These are phyloP conservation scores for Callyntrura sp. DNA, from an alignment of 2,888 invertebrate species.

Conservation along the genomic window DNA sequence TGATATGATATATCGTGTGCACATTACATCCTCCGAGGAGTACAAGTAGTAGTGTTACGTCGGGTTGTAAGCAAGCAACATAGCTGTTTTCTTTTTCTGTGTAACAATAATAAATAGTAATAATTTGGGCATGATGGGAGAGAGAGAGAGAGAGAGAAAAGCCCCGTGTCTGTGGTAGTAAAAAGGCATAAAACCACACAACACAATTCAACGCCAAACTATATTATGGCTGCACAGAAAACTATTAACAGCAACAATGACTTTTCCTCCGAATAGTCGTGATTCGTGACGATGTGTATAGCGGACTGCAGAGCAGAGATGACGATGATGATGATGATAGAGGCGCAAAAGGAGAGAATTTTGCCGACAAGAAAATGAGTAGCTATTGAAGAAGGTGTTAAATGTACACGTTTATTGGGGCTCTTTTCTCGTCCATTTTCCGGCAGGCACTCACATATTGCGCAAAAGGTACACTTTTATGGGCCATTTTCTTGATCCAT, in stretches of 20 bases:
- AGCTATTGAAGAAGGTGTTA: constrained; percentile 30
- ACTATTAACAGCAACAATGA: constrained; percentile 10
- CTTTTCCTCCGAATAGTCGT: constrained; percentile 36
- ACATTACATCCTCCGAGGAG: no score
- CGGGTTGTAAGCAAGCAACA: neutral
- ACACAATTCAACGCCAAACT: neutral
- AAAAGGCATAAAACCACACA: constrained; percentile 19
- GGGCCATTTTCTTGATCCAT: neutral
- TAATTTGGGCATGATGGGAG: neutral
- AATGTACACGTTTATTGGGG: constrained; percentile 26
- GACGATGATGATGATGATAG: no score
- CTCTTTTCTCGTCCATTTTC: neutral
- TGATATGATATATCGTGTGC: neutral
- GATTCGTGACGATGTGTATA: constrained; percentile 30
- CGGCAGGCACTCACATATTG: no score
- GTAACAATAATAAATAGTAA: constrained; percentile 11
- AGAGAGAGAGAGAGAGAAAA: constrained; percentile 7
- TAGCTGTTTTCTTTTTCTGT: constrained; percentile 43
- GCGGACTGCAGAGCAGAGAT: no score
- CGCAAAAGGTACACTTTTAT: neutral
- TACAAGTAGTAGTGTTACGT: no score
- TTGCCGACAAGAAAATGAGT: constrained; percentile 5
- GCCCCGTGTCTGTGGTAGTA: constrained; percentile 5
- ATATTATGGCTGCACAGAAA: neutral
- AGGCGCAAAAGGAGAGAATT: neutral